phyloP scores from a whole-genome alignment of 1,140 invertebrate species.

The Hestina assimilis region DNA sequence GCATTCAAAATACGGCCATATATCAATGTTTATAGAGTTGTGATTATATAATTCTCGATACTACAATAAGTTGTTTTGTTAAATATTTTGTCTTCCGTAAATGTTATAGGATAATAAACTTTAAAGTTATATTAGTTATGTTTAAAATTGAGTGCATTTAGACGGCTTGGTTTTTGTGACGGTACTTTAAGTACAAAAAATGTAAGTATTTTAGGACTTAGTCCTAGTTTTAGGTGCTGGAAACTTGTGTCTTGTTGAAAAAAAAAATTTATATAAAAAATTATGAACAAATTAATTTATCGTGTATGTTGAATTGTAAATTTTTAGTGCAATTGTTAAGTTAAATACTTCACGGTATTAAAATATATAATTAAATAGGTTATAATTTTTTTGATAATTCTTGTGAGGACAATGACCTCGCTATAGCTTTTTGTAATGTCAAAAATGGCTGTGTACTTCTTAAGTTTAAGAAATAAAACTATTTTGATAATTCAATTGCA shows the following conservation, averaged over 20 bases:
- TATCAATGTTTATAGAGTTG: not conserved
- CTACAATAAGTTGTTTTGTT: not conserved
- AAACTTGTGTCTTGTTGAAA: not conserved
- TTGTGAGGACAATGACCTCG: not conserved
- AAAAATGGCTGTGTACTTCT: constrained; percentile 73
- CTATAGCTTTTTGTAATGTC: constrained; percentile 26
- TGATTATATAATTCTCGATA: no score
- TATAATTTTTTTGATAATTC: not conserved
- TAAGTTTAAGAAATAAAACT: constrained; percentile 49
- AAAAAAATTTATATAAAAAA: not conserved
- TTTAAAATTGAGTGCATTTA: constrained; percentile 19
- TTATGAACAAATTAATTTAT: not conserved
- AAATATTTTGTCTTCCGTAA: not conserved
- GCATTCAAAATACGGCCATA: not conserved
- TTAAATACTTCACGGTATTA: constrained; percentile 8
- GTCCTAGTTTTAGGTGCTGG: constrained; percentile 27
- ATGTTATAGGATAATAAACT: not conserved
- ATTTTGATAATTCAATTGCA: constrained; percentile 19
- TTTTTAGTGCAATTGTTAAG: not conserved
- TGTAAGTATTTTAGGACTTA: constrained; percentile 46
- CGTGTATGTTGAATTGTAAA: not conserved
- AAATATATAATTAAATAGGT: not conserved
- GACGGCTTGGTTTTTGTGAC: constrained; percentile 35
- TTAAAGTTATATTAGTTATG: not conserved
- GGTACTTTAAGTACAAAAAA: constrained; percentile 63